Evolutionary conservation across 2,797 vertebrate species (phyloP), one percentile per base, ranked within the genome.

Genomic region (Clamator glandarius): DNA sequence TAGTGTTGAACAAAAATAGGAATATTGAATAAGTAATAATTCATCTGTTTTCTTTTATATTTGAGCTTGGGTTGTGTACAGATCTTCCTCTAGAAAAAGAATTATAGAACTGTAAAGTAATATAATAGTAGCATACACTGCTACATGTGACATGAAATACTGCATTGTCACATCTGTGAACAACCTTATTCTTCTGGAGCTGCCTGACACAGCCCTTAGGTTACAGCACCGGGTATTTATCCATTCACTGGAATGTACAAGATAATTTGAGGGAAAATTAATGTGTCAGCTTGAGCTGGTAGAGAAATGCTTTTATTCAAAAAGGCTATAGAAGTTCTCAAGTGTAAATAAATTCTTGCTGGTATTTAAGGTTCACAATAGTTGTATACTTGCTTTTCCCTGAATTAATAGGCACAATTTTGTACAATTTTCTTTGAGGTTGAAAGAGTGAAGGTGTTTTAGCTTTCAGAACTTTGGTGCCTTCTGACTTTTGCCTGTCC

Each of bases 361-460:
- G 83, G 7, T 82, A 31, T 73, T 91, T 41, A 74, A 76, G 39
- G 67, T 93, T 89, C 85, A 75, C 10, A 76, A 50, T 66, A 67
- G 28, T 46, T 76, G 3, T 72, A 8, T 79, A 29, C 33, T 84
- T 91, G 41, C 54, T 66, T 8, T 33, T 76, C 29, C 11, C 25
- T 83, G 84, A 87, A 94, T 92, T 96, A 96, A 90, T 36, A 91
- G 70, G 55, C 58, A 69, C 61, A 85, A 62, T 96, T 87, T 90
- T 91, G 25, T 72, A 41, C 15, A 44, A 54, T 95, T 93, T 95
- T 82, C 77, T 92, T 58, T 81, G 50, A 80, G 66, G 70, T 74
- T 94, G 84, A 42, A 89, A 83, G 41, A 35, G 33, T 50, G 31
- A 80, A 87, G 46, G 62, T 41, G 84, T 92, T 94, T 92, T 51